Evolutionary conservation across 1,140 invertebrate genomes (phyloP).

Genomic region (Steinernema khuongi): DNA sequence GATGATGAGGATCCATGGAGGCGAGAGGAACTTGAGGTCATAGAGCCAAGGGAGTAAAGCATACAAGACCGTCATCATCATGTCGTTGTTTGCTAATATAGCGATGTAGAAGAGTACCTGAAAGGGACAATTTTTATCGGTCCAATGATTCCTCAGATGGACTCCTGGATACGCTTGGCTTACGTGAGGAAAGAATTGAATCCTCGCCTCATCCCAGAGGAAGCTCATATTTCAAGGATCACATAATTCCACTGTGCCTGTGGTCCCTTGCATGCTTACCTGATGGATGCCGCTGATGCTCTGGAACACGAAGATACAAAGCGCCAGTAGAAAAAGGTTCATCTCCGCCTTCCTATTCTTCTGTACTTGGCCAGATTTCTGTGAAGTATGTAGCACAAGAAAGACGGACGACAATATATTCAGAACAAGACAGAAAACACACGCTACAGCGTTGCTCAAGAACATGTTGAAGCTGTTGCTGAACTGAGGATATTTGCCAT

Average conservation of each 20-base stretch:
- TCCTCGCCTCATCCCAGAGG: no score
- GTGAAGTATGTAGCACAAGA: not conserved
- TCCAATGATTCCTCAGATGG: no score
- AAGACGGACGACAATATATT: not conserved
- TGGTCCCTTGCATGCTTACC: no score
- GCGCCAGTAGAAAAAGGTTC: not conserved
- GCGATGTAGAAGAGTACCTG: not conserved
- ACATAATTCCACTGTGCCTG: no score
- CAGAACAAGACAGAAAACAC: not conserved
- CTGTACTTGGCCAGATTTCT: not conserved
- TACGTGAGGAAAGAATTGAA: no score
- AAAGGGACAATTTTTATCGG: not conserved
- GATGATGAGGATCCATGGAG: no score
- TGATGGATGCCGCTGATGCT: not conserved
- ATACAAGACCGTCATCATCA: no score
- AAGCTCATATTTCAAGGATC: no score
- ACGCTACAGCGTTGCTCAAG: not conserved
- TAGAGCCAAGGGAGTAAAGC: no score
- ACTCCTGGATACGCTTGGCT: no score
- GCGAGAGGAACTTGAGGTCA: no score
- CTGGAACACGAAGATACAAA: not conserved
- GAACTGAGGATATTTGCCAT: not conserved
- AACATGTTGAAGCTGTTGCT: slow-evolving; percentile 7
- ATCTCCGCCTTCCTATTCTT: not conserved
- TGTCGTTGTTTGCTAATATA: not conserved